A percentile compares a stretch with the other conserved stretches of the same genome.
These are phyloP conservation scores for Australoheros facetus DNA, from an alignment of 2,797 vertebrate genomes.

Conservation along the genomic window DNA sequence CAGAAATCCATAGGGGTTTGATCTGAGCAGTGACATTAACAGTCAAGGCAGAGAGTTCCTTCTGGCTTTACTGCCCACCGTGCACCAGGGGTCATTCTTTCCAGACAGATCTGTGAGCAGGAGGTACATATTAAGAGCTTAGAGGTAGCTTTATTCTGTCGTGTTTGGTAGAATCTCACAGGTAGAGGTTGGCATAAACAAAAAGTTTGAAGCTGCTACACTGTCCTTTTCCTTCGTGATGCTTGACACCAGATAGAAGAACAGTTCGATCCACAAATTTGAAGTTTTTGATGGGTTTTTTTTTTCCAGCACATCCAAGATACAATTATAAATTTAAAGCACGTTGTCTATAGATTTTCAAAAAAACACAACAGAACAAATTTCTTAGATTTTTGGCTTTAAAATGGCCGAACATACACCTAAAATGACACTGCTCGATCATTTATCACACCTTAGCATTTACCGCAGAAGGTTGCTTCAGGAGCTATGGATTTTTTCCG, in stretches of 20 bases:
- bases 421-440: neutral
- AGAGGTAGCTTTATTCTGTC: constrained; percentile 60
- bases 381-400: neutral
- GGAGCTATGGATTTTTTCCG: neutral
- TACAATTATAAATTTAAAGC: neutral
- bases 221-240: constrained; percentile 26
- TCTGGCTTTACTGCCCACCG: constrained; percentile 64
- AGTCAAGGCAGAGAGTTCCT: constrained; percentile 70
- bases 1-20: constrained; percentile 54
- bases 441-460: neutral
- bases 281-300: constrained; percentile 6
- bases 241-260: constrained; percentile 30
- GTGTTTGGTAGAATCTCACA: constrained; percentile 59
- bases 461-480: neutral
- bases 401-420: neutral
- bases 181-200: constrained; percentile 59
- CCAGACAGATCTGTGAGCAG: constrained; percentile 68
- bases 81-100: constrained; percentile 68
- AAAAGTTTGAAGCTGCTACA: constrained; percentile 30
- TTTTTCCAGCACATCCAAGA: neutral
- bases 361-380: neutral
- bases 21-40: constrained; percentile 78
- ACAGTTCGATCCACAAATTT: constrained; percentile 5
- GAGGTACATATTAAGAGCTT: constrained; percentile 74
- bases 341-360: neutral